These are phyloP conservation scores for Ondatra zibethicus DNA, from an alignment of 2,113 vertebrate species.

Conservation along the genomic window DNA sequence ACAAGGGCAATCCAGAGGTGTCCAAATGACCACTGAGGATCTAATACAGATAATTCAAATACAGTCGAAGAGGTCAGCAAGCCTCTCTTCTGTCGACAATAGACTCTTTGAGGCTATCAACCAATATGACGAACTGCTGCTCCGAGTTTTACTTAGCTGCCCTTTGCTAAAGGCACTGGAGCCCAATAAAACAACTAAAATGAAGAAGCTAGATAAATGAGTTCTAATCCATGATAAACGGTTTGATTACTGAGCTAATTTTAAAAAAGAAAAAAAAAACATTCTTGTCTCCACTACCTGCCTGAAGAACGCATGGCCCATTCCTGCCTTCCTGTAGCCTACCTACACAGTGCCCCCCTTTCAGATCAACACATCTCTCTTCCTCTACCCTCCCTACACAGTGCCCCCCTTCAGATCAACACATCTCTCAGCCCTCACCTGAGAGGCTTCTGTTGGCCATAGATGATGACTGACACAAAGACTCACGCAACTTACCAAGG, in stretches of 20 bases:
- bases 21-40: not conserved
- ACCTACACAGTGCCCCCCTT: not conserved
- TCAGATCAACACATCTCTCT: not conserved
- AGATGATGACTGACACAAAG: not conserved
- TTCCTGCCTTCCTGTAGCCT: not conserved
- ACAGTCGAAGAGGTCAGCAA: not conserved
- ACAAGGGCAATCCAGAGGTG: not conserved
- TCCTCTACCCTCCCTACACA: not conserved
- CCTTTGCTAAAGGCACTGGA: not conserved
- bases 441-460: not conserved
- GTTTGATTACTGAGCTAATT: not conserved
- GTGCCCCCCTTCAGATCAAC: not conserved
- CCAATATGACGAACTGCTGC: not conserved
- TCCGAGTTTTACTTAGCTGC: not conserved
- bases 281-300: not conserved
- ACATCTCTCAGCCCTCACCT: not conserved
- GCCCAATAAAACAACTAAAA: not conserved
- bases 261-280: not conserved
- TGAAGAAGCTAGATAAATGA: not conserved
- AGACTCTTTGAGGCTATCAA: not conserved
- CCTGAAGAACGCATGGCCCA: not conserved
- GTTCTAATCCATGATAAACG: not conserved
- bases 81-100: not conserved
- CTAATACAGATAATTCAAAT: conserved; percentile 14
- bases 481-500: not conserved